A percentile compares a stretch with the other conserved stretches of the same genome.
Conservation (phyloP, 2,113 vertebrate species). For the Epinephelus cyanopodus region DNA sequence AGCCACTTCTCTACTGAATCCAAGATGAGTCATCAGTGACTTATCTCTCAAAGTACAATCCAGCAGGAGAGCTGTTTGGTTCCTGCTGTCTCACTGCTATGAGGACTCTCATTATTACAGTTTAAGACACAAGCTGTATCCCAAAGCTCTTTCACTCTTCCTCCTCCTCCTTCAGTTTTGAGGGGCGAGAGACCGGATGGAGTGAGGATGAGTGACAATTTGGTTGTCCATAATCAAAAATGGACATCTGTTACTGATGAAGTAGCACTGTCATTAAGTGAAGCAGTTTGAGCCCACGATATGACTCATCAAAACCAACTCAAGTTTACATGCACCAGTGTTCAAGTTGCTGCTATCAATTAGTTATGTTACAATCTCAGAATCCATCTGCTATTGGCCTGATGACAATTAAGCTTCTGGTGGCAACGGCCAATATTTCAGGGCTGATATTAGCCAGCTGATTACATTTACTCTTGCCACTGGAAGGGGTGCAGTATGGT, state of each 20-base stretch:
- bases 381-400: too few species aligned
- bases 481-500: too few species aligned
- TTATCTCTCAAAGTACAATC: conserved; percentile 19
- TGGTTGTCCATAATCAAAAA: neutral
- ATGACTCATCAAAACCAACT: neutral
- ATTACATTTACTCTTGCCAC: too few species aligned
- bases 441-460: too few species aligned
- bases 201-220: neutral
- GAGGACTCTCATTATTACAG: neutral
- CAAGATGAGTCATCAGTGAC: conserved; percentile 21
- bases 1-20: neutral
- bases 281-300: neutral
- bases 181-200: neutral
- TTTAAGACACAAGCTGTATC: neutral
- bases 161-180: neutral
- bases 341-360: neutral
- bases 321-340: neutral
- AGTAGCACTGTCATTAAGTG: neutral
- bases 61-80: neutral
- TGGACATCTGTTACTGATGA: neutral
- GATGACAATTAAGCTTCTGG: too few species aligned
- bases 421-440: too few species aligned
- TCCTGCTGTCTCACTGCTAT: neutral
- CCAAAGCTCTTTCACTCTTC: neutral
- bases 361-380: too few species aligned